Evolutionary conservation across 1,140 invertebrate genomes (phyloP).

Genomic region (Drosophila lacertosa): DNA sequence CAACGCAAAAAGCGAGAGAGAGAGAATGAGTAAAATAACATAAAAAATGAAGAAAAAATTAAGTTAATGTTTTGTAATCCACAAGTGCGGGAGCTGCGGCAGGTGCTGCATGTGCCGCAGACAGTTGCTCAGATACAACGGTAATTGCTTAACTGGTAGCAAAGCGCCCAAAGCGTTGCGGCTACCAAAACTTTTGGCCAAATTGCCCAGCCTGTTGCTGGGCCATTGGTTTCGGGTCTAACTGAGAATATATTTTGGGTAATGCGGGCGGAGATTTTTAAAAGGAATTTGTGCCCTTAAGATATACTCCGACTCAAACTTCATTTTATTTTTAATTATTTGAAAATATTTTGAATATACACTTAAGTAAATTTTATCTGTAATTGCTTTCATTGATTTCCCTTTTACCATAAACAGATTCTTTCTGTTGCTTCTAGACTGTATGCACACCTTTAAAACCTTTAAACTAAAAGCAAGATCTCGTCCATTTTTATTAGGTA

Average conservation of each 20-base stretch:
- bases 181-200: slow-evolving; percentile 2
- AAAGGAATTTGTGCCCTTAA: too few relatives aligned
- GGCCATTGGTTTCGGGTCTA: background rate
- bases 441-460: slow-evolving; percentile 2
- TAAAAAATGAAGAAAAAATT: slow-evolving; percentile 65
- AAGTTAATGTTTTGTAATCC: slow-evolving; percentile 78
- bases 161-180: slow-evolving; percentile 17
- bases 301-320: too few relatives aligned
- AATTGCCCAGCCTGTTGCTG: slow-evolving; percentile 15
- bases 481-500: slow-evolving; percentile 22
- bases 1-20: slow-evolving; percentile 35
- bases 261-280: background rate
- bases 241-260: background rate
- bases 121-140: slow-evolving; percentile 49
- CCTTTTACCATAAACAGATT: background rate
- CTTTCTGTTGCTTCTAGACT: too few relatives aligned
- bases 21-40: slow-evolving; percentile 19
- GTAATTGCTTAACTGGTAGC: slow-evolving; percentile 52
- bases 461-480: background rate
- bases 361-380: background rate
- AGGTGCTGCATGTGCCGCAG: slow-evolving; percentile 24
- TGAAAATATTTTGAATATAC: too few relatives aligned
- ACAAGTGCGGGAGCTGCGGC: slow-evolving; percentile 57
- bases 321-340: too few relatives aligned
- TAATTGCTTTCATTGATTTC: too few relatives aligned